Evolutionary conservation across 2,888 invertebrate species (phyloP), one percentile per base, ranked within the genome.

Genomic region (Lepidochitona cinerea): DNA sequence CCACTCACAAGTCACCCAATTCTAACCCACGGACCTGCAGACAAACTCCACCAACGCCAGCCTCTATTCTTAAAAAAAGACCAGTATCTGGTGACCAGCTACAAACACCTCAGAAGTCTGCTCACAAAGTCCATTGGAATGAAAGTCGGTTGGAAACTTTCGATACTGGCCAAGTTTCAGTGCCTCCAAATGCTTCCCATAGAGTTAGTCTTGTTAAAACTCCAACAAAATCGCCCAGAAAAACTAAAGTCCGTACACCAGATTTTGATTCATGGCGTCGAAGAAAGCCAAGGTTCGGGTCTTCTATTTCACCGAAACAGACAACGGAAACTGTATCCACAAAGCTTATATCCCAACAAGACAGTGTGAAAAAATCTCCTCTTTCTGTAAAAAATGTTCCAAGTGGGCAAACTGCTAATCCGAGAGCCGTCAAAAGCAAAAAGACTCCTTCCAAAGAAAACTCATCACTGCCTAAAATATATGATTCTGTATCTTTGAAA

Each of bases 201-300:
- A 49, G 49, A 23, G 23, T n/a, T n/a, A 49, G 49, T 23, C 1
- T 49, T 4, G n/a, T 49, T 4, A 49, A 49, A 7, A 59, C 59
- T 59, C 59, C 59, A 4, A 81, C 81, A 14, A 80, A 81, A 36
- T 79, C 83, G 23, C 79, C 85, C 23, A 68, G 70, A 29, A 80
- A 79, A 64, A 72, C 71, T 36, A 71, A 65, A n/a, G 72, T 74
- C 12, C 81, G 73, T 69, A 84, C 83, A 36, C 82, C 83, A 14
- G 83, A 80, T 32, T 81, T 83, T 23, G 83, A 80, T 32, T 81
- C 83, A 52, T 85, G 84, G 84, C 83, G 79, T 23, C 70, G 83
- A 35, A 76, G 80, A 35, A 85, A 84, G 37, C 66, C 66, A 4
- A 18, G 66, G 36, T 66, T 66, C 29, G 59, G 59, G 29, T 26